These are phyloP conservation scores for Myotis vivesi DNA, from an alignment of 2,797 vertebrate species.

Conservation along the genomic window DNA sequence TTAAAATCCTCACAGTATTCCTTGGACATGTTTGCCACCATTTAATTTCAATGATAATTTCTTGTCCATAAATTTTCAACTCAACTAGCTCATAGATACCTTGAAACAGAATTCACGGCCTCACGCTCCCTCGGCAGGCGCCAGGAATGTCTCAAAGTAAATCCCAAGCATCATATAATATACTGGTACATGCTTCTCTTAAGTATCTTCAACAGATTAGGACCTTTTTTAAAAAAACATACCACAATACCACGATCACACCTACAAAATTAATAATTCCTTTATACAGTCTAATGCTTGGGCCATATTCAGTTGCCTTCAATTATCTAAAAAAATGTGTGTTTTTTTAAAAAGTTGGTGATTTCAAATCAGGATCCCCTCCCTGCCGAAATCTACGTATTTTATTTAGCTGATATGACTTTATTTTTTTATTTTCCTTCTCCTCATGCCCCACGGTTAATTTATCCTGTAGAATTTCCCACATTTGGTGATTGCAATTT, in stretches of 20 bases:
- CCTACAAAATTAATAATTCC: not conserved
- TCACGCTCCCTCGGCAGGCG: not conserved
- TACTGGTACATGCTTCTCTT: not conserved
- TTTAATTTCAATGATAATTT: not conserved
- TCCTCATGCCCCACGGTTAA: not conserved
- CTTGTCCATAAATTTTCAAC: not conserved
- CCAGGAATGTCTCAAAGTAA: slow-evolving; percentile 19
- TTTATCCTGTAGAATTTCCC: slow-evolving; percentile 17
- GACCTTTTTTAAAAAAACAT: not conserved
- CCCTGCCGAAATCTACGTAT: not conserved
- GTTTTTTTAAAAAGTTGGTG: not conserved
- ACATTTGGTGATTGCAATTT: not conserved
- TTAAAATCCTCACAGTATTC: not conserved
- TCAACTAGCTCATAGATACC: not conserved
- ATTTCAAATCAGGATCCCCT: not conserved
- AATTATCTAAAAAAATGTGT: not conserved
- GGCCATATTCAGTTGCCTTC: not conserved
- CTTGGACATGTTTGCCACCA: not conserved
- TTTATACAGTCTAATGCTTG: not conserved
- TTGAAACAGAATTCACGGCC: not conserved
- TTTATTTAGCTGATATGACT: not conserved
- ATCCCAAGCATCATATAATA: not conserved
- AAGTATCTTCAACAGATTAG: not conserved
- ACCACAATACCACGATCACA: not conserved
- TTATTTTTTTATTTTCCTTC: not conserved